Conservation (phyloP, 2,797 vertebrate genomes). For the Acanthis flammea region DNA sequence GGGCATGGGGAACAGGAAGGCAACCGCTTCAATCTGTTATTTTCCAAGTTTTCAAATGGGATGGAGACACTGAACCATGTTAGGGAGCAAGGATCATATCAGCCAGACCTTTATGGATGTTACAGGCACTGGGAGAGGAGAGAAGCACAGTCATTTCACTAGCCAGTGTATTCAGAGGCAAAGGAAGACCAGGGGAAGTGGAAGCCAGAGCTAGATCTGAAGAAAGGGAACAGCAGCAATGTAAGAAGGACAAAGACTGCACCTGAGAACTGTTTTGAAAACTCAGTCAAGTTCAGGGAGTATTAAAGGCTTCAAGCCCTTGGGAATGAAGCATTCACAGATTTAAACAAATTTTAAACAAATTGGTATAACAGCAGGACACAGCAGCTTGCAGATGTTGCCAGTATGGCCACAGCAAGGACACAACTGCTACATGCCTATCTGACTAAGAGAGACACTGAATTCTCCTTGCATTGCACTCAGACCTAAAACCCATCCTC, state of each 20-base stretch:
- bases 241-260: neutral
- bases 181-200: neutral
- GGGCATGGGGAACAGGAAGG: neutral
- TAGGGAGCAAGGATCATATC: neutral
- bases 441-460: neutral
- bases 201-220: neutral
- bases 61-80: neutral
- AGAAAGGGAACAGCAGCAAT: neutral
- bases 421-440: neutral
- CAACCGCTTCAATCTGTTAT: neutral
- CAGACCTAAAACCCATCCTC: neutral
- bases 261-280: neutral
- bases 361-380: neutral
- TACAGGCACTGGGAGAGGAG: neutral
- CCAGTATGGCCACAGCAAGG: neutral
- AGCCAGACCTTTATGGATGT: neutral
- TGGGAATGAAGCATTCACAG: neutral
- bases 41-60: neutral
- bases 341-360: slow-evolving; percentile 9
- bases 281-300: neutral
- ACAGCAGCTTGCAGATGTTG: neutral
- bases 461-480: neutral
- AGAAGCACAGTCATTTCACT: neutral
- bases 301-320: neutral
- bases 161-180: neutral